phyloP scores from a whole-genome alignment of 2,888 invertebrate species.

The Syrphus vitripennis region DNA sequence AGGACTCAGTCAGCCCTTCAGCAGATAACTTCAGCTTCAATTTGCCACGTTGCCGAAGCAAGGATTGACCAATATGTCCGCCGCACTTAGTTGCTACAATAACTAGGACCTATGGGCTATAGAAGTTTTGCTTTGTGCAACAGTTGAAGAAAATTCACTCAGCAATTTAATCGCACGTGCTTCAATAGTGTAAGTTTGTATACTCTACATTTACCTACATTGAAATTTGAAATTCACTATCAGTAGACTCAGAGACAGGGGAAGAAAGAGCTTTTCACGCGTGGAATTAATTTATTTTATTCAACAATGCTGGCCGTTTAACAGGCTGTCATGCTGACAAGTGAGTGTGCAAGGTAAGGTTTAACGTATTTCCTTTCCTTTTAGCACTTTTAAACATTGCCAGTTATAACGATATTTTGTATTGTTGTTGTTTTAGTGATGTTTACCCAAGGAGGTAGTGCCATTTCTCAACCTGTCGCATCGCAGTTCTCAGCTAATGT shows the following conservation, averaged over 20 bases:
- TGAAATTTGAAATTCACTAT: constrained; percentile 4
- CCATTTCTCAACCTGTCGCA: constrained; percentile 40
- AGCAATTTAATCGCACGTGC: constrained; percentile 48
- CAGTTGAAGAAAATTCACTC: constrained; percentile 39
- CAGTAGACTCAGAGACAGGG: background rate
- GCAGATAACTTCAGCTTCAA: constrained; percentile 62
- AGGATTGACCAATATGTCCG: constrained; percentile 66
- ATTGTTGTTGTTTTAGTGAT: background rate
- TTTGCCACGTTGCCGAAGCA: constrained; percentile 41
- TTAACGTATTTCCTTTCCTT: constrained; percentile 36
- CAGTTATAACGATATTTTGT: background rate
- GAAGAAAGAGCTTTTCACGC: constrained; percentile 34
- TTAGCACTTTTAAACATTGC: constrained; percentile 30
- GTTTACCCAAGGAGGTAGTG: background rate
- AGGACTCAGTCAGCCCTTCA: constrained; percentile 49
- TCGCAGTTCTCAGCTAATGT: constrained; percentile 3
- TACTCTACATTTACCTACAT: background rate
- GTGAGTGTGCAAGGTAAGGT: constrained; percentile 30
- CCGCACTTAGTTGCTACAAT: constrained; percentile 19
- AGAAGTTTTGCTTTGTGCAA: constrained; percentile 47
- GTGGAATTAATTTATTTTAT: constrained; percentile 55
- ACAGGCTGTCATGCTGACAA: constrained; percentile 41
- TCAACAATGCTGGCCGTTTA: constrained; percentile 26
- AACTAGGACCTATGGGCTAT: background rate
- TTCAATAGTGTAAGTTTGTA: constrained; percentile 1